These are phyloP conservation scores for Amblyjoppa fuscipennis DNA, from an alignment of 2,888 invertebrate genomes.

Conservation along the genomic window DNA sequence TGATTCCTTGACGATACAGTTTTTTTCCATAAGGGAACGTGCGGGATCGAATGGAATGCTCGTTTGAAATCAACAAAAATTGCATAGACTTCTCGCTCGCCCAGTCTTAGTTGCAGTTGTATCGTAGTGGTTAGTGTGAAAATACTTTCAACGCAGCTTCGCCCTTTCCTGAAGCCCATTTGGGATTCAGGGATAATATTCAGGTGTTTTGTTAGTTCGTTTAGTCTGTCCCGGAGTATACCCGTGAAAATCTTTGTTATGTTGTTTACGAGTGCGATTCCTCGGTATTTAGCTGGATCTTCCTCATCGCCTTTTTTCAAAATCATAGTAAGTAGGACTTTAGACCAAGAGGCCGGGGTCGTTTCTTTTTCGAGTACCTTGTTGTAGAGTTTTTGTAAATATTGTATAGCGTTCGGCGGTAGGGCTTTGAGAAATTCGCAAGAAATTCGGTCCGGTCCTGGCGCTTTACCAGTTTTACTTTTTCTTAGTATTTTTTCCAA, in stretches of 20 bases:
- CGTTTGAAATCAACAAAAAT: slow-evolving; percentile 57
- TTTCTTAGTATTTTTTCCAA: slow-evolving; percentile 14
- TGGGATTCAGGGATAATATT: slow-evolving; percentile 52
- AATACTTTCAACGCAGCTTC: slow-evolving; percentile 49
- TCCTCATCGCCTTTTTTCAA: slow-evolving; percentile 55
- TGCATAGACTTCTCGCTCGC: slow-evolving; percentile 34
- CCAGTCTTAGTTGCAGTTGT: slow-evolving; percentile 33
- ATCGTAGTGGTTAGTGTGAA: slow-evolving; percentile 36
- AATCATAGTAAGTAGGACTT: slow-evolving; percentile 19
- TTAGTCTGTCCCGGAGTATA: slow-evolving; percentile 45
- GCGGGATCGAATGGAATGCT: slow-evolving; percentile 59
- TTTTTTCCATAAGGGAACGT: not conserved
- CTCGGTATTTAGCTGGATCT: slow-evolving; percentile 51
- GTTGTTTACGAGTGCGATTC: slow-evolving; percentile 53
- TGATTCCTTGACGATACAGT: no score
- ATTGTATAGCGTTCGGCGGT: not conserved
- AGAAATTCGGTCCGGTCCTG: slow-evolving; percentile 2
- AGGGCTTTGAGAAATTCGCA: not conserved
- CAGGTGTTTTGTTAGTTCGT: not conserved
- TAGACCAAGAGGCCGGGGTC: slow-evolving; percentile 5
- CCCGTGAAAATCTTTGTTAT: slow-evolving; percentile 51
- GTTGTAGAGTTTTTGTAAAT: slow-evolving; percentile 7
- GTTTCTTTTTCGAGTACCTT: not conserved
- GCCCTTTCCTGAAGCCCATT: slow-evolving; percentile 60
- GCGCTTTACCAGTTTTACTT: slow-evolving; percentile 4